Percentiles rank a stretch among this genome's conserved stretches.
phyloP scores from a whole-genome alignment of 2,888 invertebrate genomes.

The Volucella inflata region DNA sequence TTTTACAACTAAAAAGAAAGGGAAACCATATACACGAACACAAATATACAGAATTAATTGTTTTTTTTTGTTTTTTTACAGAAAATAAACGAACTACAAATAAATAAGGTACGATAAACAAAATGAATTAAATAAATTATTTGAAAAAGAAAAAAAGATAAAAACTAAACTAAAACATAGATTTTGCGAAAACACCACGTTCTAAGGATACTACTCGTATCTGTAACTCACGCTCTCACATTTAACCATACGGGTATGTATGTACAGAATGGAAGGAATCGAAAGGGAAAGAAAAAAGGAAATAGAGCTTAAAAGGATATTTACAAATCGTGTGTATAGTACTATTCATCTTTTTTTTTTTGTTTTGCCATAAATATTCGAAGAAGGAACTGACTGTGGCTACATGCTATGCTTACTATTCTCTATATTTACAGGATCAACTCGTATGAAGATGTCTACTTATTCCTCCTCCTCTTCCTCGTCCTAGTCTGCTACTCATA shows the following conservation, averaged over 20 bases:
- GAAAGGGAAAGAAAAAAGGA: constrained; percentile 6
- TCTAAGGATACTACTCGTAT: constrained; percentile 32
- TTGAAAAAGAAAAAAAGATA: constrained; percentile 13
- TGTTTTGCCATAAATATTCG: constrained; percentile 47
- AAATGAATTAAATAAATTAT: constrained; percentile 7
- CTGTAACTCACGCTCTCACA: constrained; percentile 19
- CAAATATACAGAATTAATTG: too few relatives aligned
- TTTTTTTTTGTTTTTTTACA: too few relatives aligned
- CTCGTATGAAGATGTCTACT: constrained; percentile 32
- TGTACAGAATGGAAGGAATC: constrained; percentile 45
- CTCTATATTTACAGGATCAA: constrained; percentile 43
- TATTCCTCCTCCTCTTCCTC: not conserved
- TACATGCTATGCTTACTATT: constrained; percentile 40
- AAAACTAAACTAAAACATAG: constrained; percentile 21
- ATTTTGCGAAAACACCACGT: constrained; percentile 31
- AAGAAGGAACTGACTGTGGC: constrained; percentile 71
- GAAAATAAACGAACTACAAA: constrained; percentile 28
- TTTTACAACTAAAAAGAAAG: constrained; percentile 63
- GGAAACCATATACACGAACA: constrained; percentile 27
- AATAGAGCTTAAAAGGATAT: constrained; percentile 33
- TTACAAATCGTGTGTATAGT: constrained; percentile 44
- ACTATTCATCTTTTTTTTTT: constrained; percentile 42
- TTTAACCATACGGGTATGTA: too few relatives aligned
- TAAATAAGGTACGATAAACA: constrained; percentile 61
- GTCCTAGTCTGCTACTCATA: too few relatives aligned